These are phyloP conservation scores for Nesoenas mayeri DNA, from an alignment of 2,113 vertebrate genomes.

Conservation along the genomic window DNA sequence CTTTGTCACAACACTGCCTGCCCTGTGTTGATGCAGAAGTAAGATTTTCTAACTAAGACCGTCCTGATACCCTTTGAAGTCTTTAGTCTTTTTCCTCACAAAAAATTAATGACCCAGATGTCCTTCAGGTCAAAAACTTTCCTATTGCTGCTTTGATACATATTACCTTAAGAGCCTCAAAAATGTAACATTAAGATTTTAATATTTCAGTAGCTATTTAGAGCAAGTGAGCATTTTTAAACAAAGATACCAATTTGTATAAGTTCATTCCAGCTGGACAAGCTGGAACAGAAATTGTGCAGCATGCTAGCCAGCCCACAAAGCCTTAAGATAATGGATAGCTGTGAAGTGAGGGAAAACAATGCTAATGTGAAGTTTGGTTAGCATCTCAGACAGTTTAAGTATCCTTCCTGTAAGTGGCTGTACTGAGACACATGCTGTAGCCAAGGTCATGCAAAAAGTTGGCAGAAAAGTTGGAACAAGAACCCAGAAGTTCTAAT, in stretches of 20 bases:
- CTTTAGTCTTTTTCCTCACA: background rate
- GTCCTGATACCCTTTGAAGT: background rate
- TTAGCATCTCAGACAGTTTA: background rate
- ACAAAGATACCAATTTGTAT: background rate
- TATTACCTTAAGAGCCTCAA: accelerated
- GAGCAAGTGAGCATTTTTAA: background rate
- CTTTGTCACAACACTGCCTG: background rate
- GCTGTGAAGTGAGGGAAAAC: background rate
- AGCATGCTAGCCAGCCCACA: background rate
- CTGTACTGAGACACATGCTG: background rate
- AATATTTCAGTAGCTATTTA: background rate
- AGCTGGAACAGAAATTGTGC: background rate
- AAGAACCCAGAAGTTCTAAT: background rate
- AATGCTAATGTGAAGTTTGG: background rate
- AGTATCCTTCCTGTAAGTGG: background rate
- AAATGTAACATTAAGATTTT: background rate
- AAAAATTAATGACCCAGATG: background rate
- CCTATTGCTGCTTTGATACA: background rate
- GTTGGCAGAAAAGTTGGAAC: background rate
- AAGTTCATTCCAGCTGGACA: background rate
- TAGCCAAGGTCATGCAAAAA: background rate
- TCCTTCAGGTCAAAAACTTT: background rate
- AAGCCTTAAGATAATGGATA: background rate
- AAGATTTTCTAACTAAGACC: background rate
- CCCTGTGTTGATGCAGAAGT: background rate